Evolutionary conservation across 2,888 invertebrate species (phyloP), one percentile per base, ranked within the genome.

Genomic region (Sceliomorpha sp.): DNA sequence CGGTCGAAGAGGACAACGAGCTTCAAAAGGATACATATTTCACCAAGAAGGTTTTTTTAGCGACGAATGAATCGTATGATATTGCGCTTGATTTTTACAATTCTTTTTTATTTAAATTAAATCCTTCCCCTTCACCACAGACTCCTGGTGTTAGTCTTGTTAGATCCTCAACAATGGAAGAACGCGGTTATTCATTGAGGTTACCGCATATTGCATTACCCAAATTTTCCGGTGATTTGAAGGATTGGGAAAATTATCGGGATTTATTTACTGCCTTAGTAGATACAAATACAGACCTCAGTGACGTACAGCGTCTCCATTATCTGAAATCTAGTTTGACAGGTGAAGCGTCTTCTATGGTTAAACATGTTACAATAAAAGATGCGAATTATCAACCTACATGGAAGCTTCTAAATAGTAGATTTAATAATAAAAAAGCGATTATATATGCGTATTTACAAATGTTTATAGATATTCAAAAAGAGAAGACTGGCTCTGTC

Each of bases 151-250:
- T 2, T 15, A 8, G 37, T 13, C n/a, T 37, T 14, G n/a, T 4
- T n/a, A 14, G 37, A 14, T 8, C 37, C n/a, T 15, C 15, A 15
- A 15, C 37, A 5, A 5, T 3, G 14, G 37, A 15, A 7, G 37
- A 37, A 14, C 3, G 15, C 5, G n/a, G 2, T 14, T 1, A n/a
- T n/a, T 15, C 15, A 2, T 5, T 15, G n/a, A 37, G 36, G 36
- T 36, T 36, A 7, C 13, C 6, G 12, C 36, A 14, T 7, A 36
- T 36, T 36, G 36, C 13, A n/a, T 36, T 36, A 14, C 36, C 36
- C 8, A 15, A 36, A 36, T 36, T 36, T 14, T 36, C 36, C 13
- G 36, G 36, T n/a, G n/a, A n/a, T n/a, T n/a, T n/a, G n/a, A n/a
- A n/a, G n/a, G n/a, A n/a, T n/a, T n/a, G n/a, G n/a, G n/a, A n/a